A percentile compares a stretch with the other conserved stretches of the same genome.
Conservation (phyloP, 2,113 vertebrate species). For the Chlorodrepanis virens region DNA sequence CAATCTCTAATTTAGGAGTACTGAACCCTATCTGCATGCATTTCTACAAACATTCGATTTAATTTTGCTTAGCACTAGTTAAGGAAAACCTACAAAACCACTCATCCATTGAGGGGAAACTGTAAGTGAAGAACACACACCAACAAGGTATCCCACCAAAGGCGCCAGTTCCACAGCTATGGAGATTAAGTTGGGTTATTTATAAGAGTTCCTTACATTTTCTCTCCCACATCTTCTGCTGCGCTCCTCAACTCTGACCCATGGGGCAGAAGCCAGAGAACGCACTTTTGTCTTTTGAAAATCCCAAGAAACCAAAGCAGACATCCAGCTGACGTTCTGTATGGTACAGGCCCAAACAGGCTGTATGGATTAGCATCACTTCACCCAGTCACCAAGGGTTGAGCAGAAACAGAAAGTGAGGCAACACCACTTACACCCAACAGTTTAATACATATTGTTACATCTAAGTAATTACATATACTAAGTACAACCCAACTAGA, state of each 20-base stretch:
- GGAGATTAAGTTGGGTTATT: neutral
- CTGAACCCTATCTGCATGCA: neutral
- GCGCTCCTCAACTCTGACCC: neutral
- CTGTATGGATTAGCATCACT: accelerated
- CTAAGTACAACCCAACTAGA: neutral
- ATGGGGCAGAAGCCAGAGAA: neutral
- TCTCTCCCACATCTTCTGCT: neutral
- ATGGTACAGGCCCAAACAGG: accelerated
- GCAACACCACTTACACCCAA: neutral
- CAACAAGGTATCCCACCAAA: neutral
- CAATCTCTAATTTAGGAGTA: neutral
- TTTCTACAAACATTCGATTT: neutral
- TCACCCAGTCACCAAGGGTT: neutral
- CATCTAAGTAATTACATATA: neutral
- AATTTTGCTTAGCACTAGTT: neutral
- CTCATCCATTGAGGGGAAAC: neutral
- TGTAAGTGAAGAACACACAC: neutral
- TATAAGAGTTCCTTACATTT: neutral
- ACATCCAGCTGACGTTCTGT: neutral
- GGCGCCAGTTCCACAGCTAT: neutral
- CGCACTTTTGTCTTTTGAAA: neutral
- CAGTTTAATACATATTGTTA: neutral
- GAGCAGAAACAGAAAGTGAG: neutral
- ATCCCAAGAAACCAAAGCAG: neutral
- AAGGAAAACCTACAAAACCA: neutral